Conservation (phyloP, 2,113 vertebrate genomes). For the Epinephelus lanceolatus region DNA sequence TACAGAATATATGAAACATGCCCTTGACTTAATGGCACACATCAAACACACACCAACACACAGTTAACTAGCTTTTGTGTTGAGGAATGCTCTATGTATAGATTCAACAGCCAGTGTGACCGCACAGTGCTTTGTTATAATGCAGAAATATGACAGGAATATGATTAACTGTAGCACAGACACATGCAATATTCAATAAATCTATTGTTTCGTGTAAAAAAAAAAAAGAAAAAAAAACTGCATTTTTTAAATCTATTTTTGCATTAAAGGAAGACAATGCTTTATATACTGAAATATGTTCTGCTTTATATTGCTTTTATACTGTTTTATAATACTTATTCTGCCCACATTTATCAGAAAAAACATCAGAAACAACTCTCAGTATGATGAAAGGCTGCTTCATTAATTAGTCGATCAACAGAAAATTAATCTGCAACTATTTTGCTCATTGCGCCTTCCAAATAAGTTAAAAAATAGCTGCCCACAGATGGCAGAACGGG, state of each 20-base stretch:
- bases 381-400: too few species aligned
- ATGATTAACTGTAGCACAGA: neutral
- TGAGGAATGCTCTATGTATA: neutral
- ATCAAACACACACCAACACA: conserved; percentile 2
- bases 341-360: too few species aligned
- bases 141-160: neutral
- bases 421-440: neutral
- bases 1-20: conserved; percentile 39
- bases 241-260: neutral
- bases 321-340: too few species aligned
- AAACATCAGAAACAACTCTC: too few species aligned
- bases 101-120: neutral
- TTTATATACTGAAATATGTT: neutral
- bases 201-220: neutral
- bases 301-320: neutral
- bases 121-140: neutral
- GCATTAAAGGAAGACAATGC: neutral
- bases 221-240: too few species aligned
- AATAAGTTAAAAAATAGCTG: too few species aligned
- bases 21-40: conserved; percentile 48
- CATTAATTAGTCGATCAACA: neutral
- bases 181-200: neutral
- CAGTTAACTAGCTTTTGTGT: neutral
- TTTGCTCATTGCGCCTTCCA: neutral
- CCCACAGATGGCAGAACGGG: too few species aligned